phyloP scores from a whole-genome alignment of 1,140 invertebrate species.

The Fopius arisanus region DNA sequence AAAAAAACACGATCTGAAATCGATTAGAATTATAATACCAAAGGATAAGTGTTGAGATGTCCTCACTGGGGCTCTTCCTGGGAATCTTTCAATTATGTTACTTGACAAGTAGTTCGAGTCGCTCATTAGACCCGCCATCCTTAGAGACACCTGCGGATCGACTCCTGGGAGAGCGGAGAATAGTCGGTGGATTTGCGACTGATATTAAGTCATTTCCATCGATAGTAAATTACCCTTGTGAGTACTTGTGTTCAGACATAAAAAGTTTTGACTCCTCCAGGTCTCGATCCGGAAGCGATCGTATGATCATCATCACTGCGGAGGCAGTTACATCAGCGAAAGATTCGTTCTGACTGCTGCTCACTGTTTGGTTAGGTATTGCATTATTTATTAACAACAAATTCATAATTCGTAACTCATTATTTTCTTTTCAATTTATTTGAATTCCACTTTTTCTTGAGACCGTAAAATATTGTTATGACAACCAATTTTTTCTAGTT shows the following conservation, averaged over 20 bases:
- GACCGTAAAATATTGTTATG: too few relatives aligned
- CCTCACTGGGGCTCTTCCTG: neutral
- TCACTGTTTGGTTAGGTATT: slow-evolving; percentile 48
- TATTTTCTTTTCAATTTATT: neutral
- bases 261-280: slow-evolving; percentile 34
- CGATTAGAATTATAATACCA: too few relatives aligned
- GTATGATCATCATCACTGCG: slow-evolving; percentile 38
- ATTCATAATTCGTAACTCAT: neutral
- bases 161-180: slow-evolving; percentile 25
- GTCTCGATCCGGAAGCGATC: slow-evolving; percentile 45
- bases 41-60: neutral
- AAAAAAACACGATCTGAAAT: neutral
- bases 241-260: slow-evolving; percentile 3
- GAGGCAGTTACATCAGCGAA: slow-evolving; percentile 45
- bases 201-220: slow-evolving; percentile 43
- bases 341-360: slow-evolving; percentile 48
- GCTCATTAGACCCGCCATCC: neutral
- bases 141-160: neutral
- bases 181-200: slow-evolving; percentile 42
- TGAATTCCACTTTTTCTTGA: neutral
- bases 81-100: neutral
- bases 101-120: neutral
- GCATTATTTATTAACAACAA: neutral
- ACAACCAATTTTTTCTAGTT: too few relatives aligned
- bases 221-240: slow-evolving; percentile 18